These are phyloP conservation scores for Acanthaster planci DNA, from an alignment of 35 echinoderm and acorn worm genomes.

Conservation along the genomic window DNA sequence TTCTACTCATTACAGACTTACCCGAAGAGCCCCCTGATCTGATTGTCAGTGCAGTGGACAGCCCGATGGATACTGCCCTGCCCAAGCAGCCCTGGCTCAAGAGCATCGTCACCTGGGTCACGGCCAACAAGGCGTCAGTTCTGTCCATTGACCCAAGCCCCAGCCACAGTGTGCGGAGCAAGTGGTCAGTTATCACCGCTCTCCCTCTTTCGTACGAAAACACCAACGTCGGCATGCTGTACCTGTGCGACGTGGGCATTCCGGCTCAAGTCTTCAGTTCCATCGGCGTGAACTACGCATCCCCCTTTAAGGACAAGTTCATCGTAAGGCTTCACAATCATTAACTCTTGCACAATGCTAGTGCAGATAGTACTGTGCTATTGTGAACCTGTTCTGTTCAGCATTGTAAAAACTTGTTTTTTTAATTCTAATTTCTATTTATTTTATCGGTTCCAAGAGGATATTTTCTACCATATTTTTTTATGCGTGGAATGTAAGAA, in stretches of 20 bases:
- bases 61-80: conserved; percentile 43
- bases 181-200: conserved; percentile 47
- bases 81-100: conserved; percentile 60
- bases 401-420: too few relatives aligned
- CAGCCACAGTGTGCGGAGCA: conserved; percentile 33
- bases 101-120: conserved; percentile 44
- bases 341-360: not conserved
- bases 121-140: conserved; percentile 29
- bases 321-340: conserved; percentile 48
- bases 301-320: conserved; percentile 64
- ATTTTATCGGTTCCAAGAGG: too few relatives aligned
- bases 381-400: too few relatives aligned
- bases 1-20: not conserved
- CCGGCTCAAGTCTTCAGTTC: conserved; percentile 60
- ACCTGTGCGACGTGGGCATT: conserved; percentile 71
- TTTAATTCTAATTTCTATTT: too few relatives aligned
- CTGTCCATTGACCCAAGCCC: conserved; percentile 65
- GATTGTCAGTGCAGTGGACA: conserved; percentile 65
- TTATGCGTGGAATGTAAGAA: too few relatives aligned
- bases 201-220: conserved; percentile 54
- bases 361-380: too few relatives aligned
- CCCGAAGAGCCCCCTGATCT: conserved; percentile 44
- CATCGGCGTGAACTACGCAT: conserved; percentile 46
- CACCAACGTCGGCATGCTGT: conserved; percentile 49
- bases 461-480: too few relatives aligned